phyloP scores from a whole-genome alignment of 1,140 invertebrate genomes.

The Drosophila saltans region DNA sequence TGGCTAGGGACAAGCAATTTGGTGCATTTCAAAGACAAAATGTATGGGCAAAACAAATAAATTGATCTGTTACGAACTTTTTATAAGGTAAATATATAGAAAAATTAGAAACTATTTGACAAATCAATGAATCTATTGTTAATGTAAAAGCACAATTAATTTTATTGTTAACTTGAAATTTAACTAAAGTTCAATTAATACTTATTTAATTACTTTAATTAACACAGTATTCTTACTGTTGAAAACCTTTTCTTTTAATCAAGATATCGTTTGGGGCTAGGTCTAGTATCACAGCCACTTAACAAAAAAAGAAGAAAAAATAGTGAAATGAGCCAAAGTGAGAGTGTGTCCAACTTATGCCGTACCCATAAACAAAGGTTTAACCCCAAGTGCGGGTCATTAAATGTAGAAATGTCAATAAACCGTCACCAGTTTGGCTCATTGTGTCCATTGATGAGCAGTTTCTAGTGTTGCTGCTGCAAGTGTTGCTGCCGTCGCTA shows the following conservation, averaged over 20 bases:
- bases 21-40: constrained; percentile 4
- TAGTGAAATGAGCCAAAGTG: constrained; percentile 57
- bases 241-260: too few species aligned
- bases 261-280: constrained; percentile 3
- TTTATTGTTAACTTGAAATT: too few species aligned
- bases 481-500: background rate
- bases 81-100: constrained; percentile 20
- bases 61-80: background rate
- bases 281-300: background rate
- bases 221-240: too few species aligned
- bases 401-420: constrained; percentile 77
- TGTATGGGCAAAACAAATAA: background rate
- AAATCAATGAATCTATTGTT: too few species aligned
- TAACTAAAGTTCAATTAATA: too few species aligned
- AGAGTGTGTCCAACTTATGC: constrained; percentile 38
- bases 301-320: constrained; percentile 15
- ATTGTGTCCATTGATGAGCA: constrained; percentile 11
- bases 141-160: too few species aligned
- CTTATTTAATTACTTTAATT: too few species aligned
- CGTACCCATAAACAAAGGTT: constrained; percentile 42
- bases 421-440: constrained; percentile 41
- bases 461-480: constrained; percentile 7
- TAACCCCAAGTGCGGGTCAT: constrained; percentile 62
- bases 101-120: too few species aligned
- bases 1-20: constrained; percentile 37